Conservation (phyloP, 2,888 invertebrate species). For the Callimorpha dominula region DNA sequence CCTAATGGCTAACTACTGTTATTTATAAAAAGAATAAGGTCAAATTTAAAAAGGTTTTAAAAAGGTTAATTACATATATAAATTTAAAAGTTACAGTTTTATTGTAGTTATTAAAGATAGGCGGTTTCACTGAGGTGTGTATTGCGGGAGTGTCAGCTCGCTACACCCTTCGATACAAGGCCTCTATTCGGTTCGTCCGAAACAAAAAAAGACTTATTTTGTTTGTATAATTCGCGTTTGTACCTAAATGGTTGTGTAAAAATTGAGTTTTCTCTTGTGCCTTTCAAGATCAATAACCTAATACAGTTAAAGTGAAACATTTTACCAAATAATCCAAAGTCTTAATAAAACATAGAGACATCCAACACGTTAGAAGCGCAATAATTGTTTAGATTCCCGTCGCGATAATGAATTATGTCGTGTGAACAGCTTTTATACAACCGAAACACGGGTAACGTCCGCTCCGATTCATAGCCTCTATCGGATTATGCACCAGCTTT, state of each 20-base stretch:
- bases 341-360: constrained; percentile 40
- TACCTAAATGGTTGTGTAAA: too few relatives aligned
- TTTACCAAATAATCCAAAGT: constrained; percentile 6
- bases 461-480: constrained; percentile 65
- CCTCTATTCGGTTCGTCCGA: background rate
- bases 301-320: background rate
- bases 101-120: too few relatives aligned
- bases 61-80: too few relatives aligned
- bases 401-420: constrained; percentile 65
- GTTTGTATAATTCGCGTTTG: too few relatives aligned
- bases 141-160: background rate
- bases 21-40: too few relatives aligned
- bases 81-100: too few relatives aligned
- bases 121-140: background rate
- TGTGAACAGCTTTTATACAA: constrained; percentile 72
- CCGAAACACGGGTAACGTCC: constrained; percentile 61
- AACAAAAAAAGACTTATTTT: too few relatives aligned
- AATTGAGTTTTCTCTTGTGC: background rate
- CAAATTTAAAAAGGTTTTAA: too few relatives aligned
- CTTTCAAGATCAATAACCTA: background rate
- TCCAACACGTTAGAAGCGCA: constrained; percentile 47
- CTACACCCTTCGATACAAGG: background rate
- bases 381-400: constrained; percentile 62
- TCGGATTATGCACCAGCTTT: constrained; percentile 63
- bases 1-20: too few relatives aligned